Percentiles rank a stretch among this genome's conserved stretches.
Conservation (phyloP, 64 coral and sea anemone genomes). For the Catalaphyllia jardinei region DNA sequence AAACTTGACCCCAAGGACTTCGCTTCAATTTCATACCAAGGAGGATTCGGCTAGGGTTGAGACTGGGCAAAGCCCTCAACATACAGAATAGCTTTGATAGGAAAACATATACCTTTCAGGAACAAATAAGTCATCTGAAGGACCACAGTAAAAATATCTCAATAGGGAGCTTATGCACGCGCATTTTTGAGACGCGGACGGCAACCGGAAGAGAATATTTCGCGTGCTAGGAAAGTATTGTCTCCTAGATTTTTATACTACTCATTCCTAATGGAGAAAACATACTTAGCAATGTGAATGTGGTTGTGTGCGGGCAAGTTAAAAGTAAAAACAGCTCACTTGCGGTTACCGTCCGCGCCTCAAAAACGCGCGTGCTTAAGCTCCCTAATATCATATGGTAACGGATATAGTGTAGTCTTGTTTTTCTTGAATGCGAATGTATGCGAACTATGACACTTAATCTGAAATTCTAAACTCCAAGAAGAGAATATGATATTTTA, state of each 20-base stretch:
- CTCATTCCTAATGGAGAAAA: too few relatives aligned
- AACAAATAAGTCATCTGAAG: neutral
- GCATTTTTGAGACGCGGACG: too few relatives aligned
- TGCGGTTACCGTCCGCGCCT: too few relatives aligned
- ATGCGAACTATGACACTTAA: neutral
- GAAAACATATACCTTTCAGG: neutral
- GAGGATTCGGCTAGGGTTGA: neutral
- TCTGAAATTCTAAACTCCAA: neutral
- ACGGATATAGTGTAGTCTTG: neutral
- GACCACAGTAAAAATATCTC: neutral
- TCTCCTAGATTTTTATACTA: too few relatives aligned
- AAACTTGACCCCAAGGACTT: neutral
- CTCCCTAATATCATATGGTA: neutral
- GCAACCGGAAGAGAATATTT: too few relatives aligned
- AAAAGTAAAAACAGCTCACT: too few relatives aligned
- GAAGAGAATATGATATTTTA: too few relatives aligned
- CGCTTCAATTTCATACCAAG: neutral
- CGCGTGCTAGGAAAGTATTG: too few relatives aligned
- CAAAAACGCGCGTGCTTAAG: too few relatives aligned
- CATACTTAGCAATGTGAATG: too few relatives aligned
- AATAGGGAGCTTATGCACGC: too few relatives aligned
- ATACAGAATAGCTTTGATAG: neutral
- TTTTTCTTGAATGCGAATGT: neutral
- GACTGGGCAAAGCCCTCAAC: neutral
- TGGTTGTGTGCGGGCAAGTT: too few relatives aligned